Evolutionary conservation across 2,888 invertebrate genomes (phyloP).

Genomic region (Gymnosoma rotundatum): DNA sequence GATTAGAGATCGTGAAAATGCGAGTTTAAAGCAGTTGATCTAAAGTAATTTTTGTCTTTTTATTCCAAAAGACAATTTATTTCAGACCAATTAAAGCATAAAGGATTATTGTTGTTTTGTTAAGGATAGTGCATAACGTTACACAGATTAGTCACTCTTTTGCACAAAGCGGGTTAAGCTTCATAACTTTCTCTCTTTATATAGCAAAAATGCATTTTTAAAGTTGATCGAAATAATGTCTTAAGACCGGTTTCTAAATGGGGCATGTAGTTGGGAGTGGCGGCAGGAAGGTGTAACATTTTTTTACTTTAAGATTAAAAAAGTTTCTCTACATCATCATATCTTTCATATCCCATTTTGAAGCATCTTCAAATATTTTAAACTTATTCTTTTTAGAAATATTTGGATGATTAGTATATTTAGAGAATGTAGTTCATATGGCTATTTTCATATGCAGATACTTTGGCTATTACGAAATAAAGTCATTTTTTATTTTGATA

Average conservation of each 20-base stretch:
- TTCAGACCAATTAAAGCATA: no score
- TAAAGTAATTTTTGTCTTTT: no score
- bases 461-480: not conserved
- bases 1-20: no score
- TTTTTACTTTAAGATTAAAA: not conserved
- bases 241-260: not conserved
- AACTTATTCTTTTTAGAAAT: constrained; percentile 1
- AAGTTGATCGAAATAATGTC: not conserved
- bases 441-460: not conserved
- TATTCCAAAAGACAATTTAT: no score
- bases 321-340: constrained; percentile 3
- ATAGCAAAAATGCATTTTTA: constrained; percentile 1
- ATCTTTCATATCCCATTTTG: not conserved
- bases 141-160: no score
- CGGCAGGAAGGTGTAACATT: not conserved
- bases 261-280: constrained; percentile 10
- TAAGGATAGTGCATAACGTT: no score
- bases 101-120: no score
- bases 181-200: not conserved
- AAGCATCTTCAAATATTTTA: not conserved
- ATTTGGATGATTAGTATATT: not conserved
- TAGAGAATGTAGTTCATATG: no score
- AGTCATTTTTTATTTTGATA: not conserved
- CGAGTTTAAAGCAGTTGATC: no score
- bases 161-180: no score